Percentiles rank a stretch among this genome's conserved stretches.
Conservation (phyloP, 2,797 vertebrate genomes). For the Pampus argenteus region DNA sequence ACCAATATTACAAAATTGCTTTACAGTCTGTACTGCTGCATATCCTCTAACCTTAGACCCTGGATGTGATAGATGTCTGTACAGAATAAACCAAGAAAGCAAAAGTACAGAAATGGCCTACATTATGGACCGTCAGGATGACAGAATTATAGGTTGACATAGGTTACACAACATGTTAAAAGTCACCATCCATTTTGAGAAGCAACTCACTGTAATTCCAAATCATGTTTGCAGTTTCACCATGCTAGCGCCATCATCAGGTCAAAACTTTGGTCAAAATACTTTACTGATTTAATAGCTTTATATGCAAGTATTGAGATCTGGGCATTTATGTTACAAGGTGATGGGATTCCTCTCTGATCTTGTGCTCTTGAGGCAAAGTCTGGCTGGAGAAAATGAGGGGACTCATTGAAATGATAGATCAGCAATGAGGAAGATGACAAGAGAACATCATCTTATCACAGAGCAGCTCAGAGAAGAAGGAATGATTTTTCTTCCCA, state of each 20-base stretch:
- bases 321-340: not conserved
- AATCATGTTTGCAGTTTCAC: not conserved
- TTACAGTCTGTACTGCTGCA: too few species aligned
- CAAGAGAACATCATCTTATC: too few species aligned
- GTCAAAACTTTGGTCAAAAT: too few species aligned
- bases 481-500: not conserved
- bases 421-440: not conserved
- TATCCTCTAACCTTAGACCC: too few species aligned
- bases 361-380: not conserved
- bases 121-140: too few species aligned
- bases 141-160: too few species aligned
- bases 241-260: too few species aligned
- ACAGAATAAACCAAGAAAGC: too few species aligned
- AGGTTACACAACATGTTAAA: too few species aligned
- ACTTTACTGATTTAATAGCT: not conserved
- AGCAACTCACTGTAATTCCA: not conserved
- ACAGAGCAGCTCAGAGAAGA: not conserved
- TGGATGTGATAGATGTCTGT: too few species aligned
- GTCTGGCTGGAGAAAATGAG: not conserved
- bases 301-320: not conserved
- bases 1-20: not conserved
- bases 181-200: not conserved
- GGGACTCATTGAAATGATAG: not conserved
- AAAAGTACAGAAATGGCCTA: too few species aligned
- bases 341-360: not conserved